A percentile compares a stretch with the other conserved stretches of the same genome.
Evolutionary conservation across 2,797 vertebrate genomes (phyloP).

Genomic region (Coilia nasus): DNA sequence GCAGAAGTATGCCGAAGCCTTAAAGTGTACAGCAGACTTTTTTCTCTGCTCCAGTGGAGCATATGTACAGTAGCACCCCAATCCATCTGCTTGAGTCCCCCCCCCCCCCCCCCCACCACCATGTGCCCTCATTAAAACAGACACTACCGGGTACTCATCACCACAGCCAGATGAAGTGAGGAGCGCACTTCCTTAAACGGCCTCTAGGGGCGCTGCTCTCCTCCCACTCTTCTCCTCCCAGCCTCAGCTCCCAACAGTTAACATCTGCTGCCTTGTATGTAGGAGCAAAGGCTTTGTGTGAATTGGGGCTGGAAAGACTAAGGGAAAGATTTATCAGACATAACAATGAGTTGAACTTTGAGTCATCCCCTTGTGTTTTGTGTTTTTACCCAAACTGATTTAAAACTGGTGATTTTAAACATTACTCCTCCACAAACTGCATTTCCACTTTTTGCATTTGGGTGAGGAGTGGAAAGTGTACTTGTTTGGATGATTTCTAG

Average conservation of each 20-base stretch:
- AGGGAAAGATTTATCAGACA: neutral
- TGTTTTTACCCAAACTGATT: too few relatives aligned
- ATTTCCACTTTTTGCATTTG: too few relatives aligned
- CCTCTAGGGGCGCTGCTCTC: neutral
- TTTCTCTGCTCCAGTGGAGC: neutral
- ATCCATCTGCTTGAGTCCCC: neutral
- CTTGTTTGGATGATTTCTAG: too few relatives aligned
- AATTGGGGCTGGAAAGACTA: neutral
- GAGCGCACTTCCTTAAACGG: neutral
- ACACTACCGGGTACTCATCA: neutral
- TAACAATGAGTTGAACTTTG: neutral
- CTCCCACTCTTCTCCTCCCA: neutral
- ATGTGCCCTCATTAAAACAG: neutral
- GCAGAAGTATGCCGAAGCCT: too few relatives aligned
- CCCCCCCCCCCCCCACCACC: neutral
- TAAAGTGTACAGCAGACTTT: neutral
- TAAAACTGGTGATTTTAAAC: too few relatives aligned
- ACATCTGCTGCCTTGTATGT: neutral
- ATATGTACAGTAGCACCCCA: neutral
- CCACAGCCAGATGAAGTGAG: neutral
- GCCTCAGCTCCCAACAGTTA: neutral
- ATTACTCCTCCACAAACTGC: too few relatives aligned
- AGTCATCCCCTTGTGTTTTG: too few relatives aligned
- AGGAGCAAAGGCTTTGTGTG: neutral
- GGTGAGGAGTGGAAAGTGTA: too few relatives aligned